Evolutionary conservation across 1,140 invertebrate genomes (phyloP), one percentile per base, ranked within the genome.

Genomic region (Hylaeus anthracinus): DNA sequence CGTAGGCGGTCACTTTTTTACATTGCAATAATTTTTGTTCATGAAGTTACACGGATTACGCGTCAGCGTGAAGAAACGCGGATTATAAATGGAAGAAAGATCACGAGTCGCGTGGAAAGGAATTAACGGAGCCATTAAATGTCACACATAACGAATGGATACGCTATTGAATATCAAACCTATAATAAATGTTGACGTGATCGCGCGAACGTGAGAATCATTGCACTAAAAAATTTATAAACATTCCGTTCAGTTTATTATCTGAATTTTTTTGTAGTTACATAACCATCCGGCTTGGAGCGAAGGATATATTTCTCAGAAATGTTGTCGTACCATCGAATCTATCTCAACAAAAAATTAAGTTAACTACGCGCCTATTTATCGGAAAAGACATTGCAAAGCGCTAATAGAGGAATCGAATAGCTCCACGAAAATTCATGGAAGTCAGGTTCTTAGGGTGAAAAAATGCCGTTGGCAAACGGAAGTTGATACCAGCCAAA

Each of bases 401-500:
- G 8, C 61, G 3, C 5, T n/a, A 53, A 4, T n/a, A 6, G 37
- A 26, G 65, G 1, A 45, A 9, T 63, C 61, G 61, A 63, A 39
- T 63, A 41, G 5, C 61, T 15, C 14, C 39, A 39, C 39, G 12
- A 5, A 64, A 64, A 43, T 51, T 39, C 6, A 5, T 66, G 39
- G 39, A 45, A 26, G 4, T 12, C n/a, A 61, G 3, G 45, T 26
- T 58, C 41, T 1, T 9, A 0, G 0, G 3, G 4, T 53, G n/a
- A 43, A 37, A 10, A 4, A 39, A 12, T n/a, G 4, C 37, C 37
- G 6, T 15, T 66, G 60, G 66, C 58, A 78, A 78, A 71, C 67
- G 51, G 58, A 82, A 82, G 65, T 79, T 48, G 55, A 60, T 79
- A 55, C 53, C 45, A 45, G 45, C 51, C 53, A 58, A 78, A 45